phyloP scores from a whole-genome alignment of 2,888 invertebrate genomes.

The Esperia sulphurella region DNA sequence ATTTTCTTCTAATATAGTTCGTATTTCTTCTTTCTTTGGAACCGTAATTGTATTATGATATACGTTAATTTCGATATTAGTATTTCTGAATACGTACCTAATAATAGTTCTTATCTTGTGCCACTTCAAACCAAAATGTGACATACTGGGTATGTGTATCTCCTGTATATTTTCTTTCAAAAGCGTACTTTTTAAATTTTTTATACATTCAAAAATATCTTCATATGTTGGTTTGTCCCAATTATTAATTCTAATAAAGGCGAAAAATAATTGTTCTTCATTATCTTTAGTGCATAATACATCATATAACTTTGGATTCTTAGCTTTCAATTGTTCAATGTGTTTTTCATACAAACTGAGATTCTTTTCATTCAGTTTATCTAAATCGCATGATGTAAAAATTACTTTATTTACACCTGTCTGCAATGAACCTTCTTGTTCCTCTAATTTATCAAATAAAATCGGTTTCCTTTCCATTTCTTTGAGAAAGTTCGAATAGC shows the following conservation, averaged over 20 bases:
- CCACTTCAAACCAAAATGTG: constrained; percentile 10
- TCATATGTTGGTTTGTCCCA: constrained; percentile 21
- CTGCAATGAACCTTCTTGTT: constrained; percentile 3
- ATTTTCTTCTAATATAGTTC: constrained; percentile 14
- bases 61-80: constrained; percentile 11
- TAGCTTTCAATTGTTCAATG: constrained; percentile 1
- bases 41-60: constrained; percentile 11
- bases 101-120: constrained; percentile 17
- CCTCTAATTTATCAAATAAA: constrained; percentile 7
- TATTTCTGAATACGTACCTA: constrained; percentile 17
- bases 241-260: constrained; percentile 12
- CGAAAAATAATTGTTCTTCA: neutral
- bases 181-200: constrained; percentile 10
- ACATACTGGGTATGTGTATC: constrained; percentile 10
- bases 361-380: neutral
- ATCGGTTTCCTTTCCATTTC: constrained; percentile 15
- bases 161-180: constrained; percentile 9
- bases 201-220: constrained; percentile 19
- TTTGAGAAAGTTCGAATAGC: constrained; percentile 12
- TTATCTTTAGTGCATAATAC: neutral
- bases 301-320: constrained; percentile 2
- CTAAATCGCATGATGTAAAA: constrained; percentile 9
- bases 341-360: constrained; percentile 1
- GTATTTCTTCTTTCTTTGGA: constrained; percentile 16
- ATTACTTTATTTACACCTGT: constrained; percentile 5